Base-by-base conservation (phyloP, 2,113 vertebrate genomes). In the Podarcis muralis region DNA sequence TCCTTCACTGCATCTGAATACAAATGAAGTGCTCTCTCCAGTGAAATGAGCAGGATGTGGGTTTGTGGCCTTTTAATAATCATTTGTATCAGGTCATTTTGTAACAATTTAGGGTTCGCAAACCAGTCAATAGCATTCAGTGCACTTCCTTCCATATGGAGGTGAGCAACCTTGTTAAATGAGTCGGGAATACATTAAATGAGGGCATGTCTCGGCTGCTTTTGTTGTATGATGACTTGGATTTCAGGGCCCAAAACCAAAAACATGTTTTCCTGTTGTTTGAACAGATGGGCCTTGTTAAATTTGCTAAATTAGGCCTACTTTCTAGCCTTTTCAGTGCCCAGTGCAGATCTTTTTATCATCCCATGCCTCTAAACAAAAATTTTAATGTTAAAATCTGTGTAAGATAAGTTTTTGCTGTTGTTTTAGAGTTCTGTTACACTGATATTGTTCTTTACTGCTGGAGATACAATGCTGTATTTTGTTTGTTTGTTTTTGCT, bases 71-170 rank as follows among this genome's bases (percentile, higher is more conserved):
- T 75, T 82, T 65, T 74, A 62, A n/a, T 59, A 37, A 65, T 87
- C 57, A 75, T 72, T 87, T 82, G 22, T 43, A 83, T 48, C 37
- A 81, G 68, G 43, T 53, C 57, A 83, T 76, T 83, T 68, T 83
- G 59, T 66, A 88, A 76, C 72, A 66, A 76, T 88, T 83, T 76
- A 68, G 59, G 37, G 32, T 87, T 87, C 66, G 48, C 16, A 81
- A 83, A 66, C 87, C 37, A 74, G 27, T 82, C 48, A 75, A 27
- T 43, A 43, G 57, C 69, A 88, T 83, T 83, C 43, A 65, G 57
- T 76, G 37, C 20, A 48, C 40, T 88, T 88, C 80, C 80, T 83
- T 48, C 65, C 30, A 66, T 48, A 66, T 74, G 79, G n/a, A 62
- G 32, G n/a, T 57, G 15, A 71, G 15, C 32, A 20, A 48, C 12